Percentiles rank a stretch among this genome's conserved stretches.
phyloP scores from a whole-genome alignment of 1,140 invertebrate genomes.

The Zaprionus camerounensis region DNA sequence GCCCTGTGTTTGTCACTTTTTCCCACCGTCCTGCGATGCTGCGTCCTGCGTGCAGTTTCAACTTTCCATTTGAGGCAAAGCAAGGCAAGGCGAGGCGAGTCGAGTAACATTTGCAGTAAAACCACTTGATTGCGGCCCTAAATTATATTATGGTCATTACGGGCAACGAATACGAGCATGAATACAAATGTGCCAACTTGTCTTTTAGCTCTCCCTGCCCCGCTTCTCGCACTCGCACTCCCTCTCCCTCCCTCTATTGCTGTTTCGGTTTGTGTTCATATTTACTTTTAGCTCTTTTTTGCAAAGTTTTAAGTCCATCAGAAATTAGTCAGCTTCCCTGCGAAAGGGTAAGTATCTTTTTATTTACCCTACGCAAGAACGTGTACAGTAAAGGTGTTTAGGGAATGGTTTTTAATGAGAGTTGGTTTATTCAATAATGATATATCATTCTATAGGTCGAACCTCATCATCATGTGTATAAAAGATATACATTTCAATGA shows the following conservation, averaged over 20 bases:
- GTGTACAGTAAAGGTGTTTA: not conserved
- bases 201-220: not conserved
- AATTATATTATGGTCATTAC: conserved; percentile 78
- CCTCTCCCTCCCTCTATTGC: not conserved
- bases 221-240: no score
- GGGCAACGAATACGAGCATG: conserved; percentile 35
- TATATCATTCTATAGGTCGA: no score
- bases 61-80: conserved; percentile 32
- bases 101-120: conserved; percentile 57
- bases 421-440: no score
- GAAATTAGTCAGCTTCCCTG: not conserved
- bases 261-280: conserved; percentile 1
- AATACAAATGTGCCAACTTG: conserved; percentile 8
- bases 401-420: not conserved
- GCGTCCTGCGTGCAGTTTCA: conserved; percentile 45
- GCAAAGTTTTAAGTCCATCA: conserved; percentile 9
- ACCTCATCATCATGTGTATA: no score
- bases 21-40: not conserved
- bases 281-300: conserved; percentile 7
- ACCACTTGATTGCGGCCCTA: conserved; percentile 79
- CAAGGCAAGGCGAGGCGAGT: conserved; percentile 18
- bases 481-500: no score
- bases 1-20: conserved; percentile 31
- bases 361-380: not conserved
- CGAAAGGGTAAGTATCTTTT: not conserved